These are phyloP conservation scores for Neosalanx taihuensis DNA, from an alignment of 2,797 vertebrate genomes.

Conservation along the genomic window DNA sequence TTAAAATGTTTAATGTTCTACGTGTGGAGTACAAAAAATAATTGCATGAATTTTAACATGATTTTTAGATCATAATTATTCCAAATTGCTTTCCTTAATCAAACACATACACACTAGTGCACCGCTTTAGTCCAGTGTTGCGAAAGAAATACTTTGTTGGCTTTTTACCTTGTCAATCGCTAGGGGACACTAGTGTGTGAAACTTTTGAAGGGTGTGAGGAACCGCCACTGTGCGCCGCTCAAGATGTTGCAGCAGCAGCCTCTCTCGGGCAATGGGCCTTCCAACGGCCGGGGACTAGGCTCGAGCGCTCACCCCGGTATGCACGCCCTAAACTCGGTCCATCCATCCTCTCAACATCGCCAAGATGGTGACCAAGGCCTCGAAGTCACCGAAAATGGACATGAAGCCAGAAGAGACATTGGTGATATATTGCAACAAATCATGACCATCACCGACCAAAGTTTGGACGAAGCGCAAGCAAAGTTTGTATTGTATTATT, in stretches of 20 bases:
- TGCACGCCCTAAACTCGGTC: slow-evolving; percentile 72
- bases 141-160: slow-evolving; percentile 17
- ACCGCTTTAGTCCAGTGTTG: neutral
- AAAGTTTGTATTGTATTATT: slow-evolving; percentile 77
- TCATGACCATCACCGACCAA: slow-evolving; percentile 96
- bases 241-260: slow-evolving; percentile 81
- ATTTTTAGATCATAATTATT: too few species aligned
- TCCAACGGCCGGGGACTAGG: slow-evolving; percentile 74
- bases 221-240: slow-evolving; percentile 70
- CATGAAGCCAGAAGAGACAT: slow-evolving; percentile 85
- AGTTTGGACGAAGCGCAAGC: slow-evolving; percentile 95
- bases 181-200: slow-evolving; percentile 64
- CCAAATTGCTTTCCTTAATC: too few species aligned
- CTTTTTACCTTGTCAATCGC: slow-evolving; percentile 48
- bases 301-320: slow-evolving; percentile 73
- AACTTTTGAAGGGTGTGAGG: slow-evolving; percentile 49
- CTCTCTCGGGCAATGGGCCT: slow-evolving; percentile 76
- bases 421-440: slow-evolving; percentile 91
- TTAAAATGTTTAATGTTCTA: neutral
- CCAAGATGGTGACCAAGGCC: slow-evolving; percentile 73
- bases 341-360: slow-evolving; percentile 70
- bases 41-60: too few species aligned
- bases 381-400: slow-evolving; percentile 81
- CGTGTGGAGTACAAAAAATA: too few species aligned
- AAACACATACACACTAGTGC: slow-evolving; percentile 5